phyloP scores from a whole-genome alignment of 2,888 invertebrate genomes.

The Dasysyrphus tricinctus region DNA sequence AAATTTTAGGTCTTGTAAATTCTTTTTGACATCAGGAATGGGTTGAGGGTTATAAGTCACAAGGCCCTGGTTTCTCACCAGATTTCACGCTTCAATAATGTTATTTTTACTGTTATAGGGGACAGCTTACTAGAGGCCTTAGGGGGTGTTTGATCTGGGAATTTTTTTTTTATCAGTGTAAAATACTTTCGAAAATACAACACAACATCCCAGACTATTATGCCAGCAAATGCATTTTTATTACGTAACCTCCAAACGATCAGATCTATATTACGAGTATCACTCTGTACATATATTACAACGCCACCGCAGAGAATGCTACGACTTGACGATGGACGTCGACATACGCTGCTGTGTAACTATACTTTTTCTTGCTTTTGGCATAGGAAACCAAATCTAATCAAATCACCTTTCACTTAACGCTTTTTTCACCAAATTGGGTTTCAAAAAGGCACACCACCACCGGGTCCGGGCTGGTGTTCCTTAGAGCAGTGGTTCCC shows the following conservation, averaged over 20 bases:
- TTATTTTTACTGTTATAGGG: too few species aligned
- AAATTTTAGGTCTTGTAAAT: too few species aligned
- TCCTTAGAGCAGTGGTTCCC: not conserved
- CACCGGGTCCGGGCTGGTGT: not conserved
- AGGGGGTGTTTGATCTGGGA: too few species aligned
- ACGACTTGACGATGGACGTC: not conserved
- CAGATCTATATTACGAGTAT: slow-evolving; percentile 9
- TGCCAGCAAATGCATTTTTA: slow-evolving; percentile 30
- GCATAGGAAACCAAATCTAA: slow-evolving; percentile 47
- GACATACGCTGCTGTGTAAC: not conserved
- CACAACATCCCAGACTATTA: not conserved
- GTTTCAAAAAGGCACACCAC: slow-evolving; percentile 3
- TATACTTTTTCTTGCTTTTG: not conserved
- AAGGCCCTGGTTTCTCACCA: too few species aligned
- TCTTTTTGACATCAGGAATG: too few species aligned
- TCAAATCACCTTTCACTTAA: slow-evolving; percentile 70
- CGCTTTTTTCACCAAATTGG: slow-evolving; percentile 34
- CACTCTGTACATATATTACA: not conserved
- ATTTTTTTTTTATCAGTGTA: too few species aligned
- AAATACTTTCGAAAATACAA: not conserved
- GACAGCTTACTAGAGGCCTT: too few species aligned
- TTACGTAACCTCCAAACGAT: slow-evolving; percentile 52
- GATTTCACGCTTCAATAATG: too few species aligned
- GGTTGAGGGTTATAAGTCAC: too few species aligned
- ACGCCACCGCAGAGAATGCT: slow-evolving; percentile 2